These are phyloP conservation scores for Megalonaias nervosa DNA, from an alignment of 1,140 invertebrate genomes.

Conservation along the genomic window DNA sequence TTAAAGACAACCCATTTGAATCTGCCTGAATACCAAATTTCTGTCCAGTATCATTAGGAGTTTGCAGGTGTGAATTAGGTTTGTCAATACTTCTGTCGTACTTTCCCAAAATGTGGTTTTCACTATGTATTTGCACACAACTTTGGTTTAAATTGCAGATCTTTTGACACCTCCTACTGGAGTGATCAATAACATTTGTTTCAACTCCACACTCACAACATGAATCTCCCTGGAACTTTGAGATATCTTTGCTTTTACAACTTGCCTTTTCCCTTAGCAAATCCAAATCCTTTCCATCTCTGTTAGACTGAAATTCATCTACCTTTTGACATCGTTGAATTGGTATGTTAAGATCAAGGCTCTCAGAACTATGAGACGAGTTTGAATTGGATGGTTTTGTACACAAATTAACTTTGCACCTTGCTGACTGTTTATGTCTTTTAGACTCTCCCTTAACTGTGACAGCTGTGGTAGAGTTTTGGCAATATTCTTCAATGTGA, in stretches of 20 bases:
- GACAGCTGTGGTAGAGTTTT: constrained; percentile 5
- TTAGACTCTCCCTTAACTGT: constrained; percentile 32
- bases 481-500: constrained; percentile 15
- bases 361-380: constrained; percentile 61
- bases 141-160: constrained; percentile 30
- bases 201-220: neutral
- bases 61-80: constrained; percentile 9
- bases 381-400: constrained; percentile 49
- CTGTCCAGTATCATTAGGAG: constrained; percentile 15
- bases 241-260: constrained; percentile 61
- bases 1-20: constrained; percentile 18
- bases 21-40: constrained; percentile 17
- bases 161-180: constrained; percentile 30
- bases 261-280: constrained; percentile 57
- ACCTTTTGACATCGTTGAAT: constrained; percentile 52
- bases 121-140: constrained; percentile 19
- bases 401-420: constrained; percentile 40
- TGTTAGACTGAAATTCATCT: constrained; percentile 58
- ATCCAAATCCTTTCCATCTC: constrained; percentile 48
- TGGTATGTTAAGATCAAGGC: constrained; percentile 52
- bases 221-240: constrained; percentile 49
- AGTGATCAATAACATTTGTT: constrained; percentile 25
- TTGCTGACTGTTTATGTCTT: constrained; percentile 38
- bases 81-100: constrained; percentile 30
- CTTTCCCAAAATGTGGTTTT: constrained; percentile 22